These are phyloP conservation scores for Hermetia illucens DNA, from an alignment of 1,140 invertebrate species.

Conservation along the genomic window DNA sequence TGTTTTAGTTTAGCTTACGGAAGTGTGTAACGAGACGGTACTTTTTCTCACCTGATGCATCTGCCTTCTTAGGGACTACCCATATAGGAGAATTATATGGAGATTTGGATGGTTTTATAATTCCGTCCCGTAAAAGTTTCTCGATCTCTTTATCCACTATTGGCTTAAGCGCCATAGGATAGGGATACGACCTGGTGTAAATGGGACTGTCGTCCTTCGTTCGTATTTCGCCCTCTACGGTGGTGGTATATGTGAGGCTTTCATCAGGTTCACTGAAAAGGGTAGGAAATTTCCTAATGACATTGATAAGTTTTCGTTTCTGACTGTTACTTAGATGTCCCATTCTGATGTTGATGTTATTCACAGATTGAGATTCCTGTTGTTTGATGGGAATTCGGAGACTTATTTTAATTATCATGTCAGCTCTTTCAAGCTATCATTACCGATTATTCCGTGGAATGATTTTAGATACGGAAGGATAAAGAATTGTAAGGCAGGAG, in stretches of 20 bases:
- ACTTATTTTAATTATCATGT: background rate
- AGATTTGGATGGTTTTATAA: slow-evolving; percentile 13
- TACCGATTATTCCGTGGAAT: slow-evolving; percentile 1
- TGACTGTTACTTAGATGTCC: background rate
- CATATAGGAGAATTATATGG: slow-evolving; percentile 5
- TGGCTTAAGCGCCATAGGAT: slow-evolving; percentile 9
- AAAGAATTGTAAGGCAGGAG: slow-evolving; percentile 6
- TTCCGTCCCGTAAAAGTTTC: slow-evolving; percentile 11
- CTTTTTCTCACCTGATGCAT: slow-evolving; percentile 14
- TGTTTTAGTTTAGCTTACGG: slow-evolving; percentile 16
- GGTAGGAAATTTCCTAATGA: background rate
- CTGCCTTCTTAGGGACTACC: slow-evolving; percentile 5
- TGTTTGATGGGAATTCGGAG: background rate
- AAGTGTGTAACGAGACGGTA: slow-evolving; percentile 20
- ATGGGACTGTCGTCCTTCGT: slow-evolving; percentile 1
- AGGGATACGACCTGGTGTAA: slow-evolving; percentile 10
- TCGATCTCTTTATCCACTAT: slow-evolving; percentile 10
- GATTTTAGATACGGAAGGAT: background rate
- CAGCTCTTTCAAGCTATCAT: slow-evolving; percentile 1
- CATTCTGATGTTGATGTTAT: background rate
- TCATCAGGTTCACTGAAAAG: background rate
- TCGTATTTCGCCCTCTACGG: background rate
- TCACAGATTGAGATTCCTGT: background rate
- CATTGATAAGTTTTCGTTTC: background rate
- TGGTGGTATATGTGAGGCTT: slow-evolving; percentile 1